A percentile compares a stretch with the other conserved stretches of the same genome.
Conservation (phyloP, 2,797 vertebrate genomes). For the Centroberyx gerrardi region DNA sequence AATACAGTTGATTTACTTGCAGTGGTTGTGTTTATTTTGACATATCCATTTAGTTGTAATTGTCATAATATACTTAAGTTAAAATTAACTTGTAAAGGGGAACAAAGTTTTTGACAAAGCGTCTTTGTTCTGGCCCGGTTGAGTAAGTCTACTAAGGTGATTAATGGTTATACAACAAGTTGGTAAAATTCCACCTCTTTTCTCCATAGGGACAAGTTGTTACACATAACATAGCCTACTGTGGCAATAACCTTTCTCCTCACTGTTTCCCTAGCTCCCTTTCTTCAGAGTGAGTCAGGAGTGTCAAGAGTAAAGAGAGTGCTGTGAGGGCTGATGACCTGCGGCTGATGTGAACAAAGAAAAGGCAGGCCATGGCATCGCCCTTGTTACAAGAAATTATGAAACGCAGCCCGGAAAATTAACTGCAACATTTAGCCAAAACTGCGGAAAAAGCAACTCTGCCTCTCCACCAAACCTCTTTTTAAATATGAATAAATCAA, state of each 20-base stretch:
- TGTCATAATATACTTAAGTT: neutral
- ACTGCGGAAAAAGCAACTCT: neutral
- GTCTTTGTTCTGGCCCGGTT: conserved; percentile 16
- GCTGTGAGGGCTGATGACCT: neutral
- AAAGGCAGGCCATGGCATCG: neutral
- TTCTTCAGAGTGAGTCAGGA: conserved; percentile 28
- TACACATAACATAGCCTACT: conserved; percentile 46
- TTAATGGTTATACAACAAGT: conserved; percentile 76
- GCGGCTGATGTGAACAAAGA: conserved; percentile 1
- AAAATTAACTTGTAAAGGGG: conserved; percentile 23
- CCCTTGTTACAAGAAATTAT: neutral
- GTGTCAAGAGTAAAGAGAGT: conserved; percentile 5
- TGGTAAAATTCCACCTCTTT: conserved; percentile 60
- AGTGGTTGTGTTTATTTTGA: neutral
- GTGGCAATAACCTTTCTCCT: conserved; percentile 33
- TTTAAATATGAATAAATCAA: too few species aligned
- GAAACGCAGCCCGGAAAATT: neutral
- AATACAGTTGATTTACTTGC: neutral
- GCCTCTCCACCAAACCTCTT: too few species aligned
- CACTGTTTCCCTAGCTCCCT: conserved; percentile 18
- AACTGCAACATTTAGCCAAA: neutral
- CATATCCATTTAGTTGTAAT: neutral
- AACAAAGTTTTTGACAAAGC: conserved; percentile 2
- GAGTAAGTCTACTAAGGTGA: conserved; percentile 68
- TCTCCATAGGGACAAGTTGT: conserved; percentile 47